Evolutionary conservation across 2,113 vertebrate genomes (phyloP).

Genomic region (Tympanuchus pallidicinctus): DNA sequence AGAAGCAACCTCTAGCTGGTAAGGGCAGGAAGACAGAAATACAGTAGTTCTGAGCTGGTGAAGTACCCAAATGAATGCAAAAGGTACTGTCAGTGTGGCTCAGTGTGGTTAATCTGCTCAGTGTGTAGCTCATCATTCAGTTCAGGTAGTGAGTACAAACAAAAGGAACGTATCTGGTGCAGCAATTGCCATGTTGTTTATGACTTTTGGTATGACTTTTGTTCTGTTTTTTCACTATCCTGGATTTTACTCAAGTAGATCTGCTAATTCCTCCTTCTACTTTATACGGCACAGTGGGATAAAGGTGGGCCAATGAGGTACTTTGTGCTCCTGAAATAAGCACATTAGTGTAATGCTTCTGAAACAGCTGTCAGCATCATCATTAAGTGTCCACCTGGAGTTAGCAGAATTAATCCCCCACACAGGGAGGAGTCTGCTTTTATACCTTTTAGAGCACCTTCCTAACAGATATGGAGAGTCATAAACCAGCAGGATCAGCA

Average conservation of each 20-base stretch:
- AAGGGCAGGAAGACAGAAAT: background rate
- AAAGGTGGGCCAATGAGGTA: background rate
- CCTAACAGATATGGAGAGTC: rapidly evolving
- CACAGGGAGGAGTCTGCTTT: background rate
- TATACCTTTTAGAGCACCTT: rapidly evolving
- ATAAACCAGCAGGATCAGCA: background rate
- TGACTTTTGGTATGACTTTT: background rate
- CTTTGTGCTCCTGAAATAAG: background rate
- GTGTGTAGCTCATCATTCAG: background rate
- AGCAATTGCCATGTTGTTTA: background rate
- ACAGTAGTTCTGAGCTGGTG: rapidly evolving
- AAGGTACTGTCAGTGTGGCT: background rate
- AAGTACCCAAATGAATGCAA: rapidly evolving
- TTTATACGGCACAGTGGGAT: background rate
- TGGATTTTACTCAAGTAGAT: background rate
- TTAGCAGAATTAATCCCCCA: background rate
- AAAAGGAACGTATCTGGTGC: rapidly evolving
- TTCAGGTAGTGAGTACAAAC: background rate
- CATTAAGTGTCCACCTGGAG: background rate
- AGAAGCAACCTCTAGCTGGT: background rate
- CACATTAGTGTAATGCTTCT: background rate
- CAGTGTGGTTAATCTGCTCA: background rate
- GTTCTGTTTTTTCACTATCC: background rate
- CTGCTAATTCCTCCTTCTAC: background rate
- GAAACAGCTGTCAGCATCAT: background rate